These are phyloP conservation scores for Archocentrus centrarchus DNA, from an alignment of 2,113 vertebrate species.

Conservation along the genomic window DNA sequence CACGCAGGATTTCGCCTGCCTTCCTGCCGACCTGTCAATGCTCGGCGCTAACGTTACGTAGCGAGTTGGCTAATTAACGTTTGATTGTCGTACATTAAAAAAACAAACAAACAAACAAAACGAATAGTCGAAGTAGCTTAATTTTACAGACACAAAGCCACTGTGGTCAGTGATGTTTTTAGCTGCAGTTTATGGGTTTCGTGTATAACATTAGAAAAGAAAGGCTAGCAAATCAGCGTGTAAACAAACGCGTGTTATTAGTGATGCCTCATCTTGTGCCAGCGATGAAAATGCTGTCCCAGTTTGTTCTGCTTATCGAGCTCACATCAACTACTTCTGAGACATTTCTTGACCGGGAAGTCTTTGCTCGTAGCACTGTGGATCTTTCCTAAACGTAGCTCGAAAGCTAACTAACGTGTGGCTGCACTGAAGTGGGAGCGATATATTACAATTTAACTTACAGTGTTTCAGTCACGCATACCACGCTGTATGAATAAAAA, in stretches of 20 bases:
- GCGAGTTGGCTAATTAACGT: slow-evolving; percentile 42
- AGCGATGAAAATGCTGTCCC: accelerated
- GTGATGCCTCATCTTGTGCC: background rate
- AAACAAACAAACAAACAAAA: background rate
- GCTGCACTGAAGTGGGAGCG: background rate
- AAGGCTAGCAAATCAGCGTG: background rate
- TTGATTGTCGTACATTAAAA: background rate
- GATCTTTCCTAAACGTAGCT: slow-evolving; percentile 7
- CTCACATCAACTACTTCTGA: background rate
- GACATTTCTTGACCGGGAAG: background rate
- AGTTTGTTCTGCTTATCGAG: too few species aligned
- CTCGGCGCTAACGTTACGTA: slow-evolving; percentile 48
- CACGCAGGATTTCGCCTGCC: slow-evolving; percentile 39
- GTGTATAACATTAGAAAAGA: background rate
- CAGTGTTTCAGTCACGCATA: background rate
- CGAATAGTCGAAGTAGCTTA: background rate
- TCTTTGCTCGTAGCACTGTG: background rate
- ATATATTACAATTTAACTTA: background rate
- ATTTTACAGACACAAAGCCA: too few species aligned
- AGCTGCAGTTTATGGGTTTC: background rate
- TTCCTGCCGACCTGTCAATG: slow-evolving; percentile 57
- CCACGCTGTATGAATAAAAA: background rate
- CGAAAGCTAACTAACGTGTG: slow-evolving; percentile 28
- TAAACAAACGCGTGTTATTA: background rate
- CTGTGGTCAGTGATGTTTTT: background rate